phyloP scores from a whole-genome alignment of 2,797 vertebrate species.

The Botia almorhae region DNA sequence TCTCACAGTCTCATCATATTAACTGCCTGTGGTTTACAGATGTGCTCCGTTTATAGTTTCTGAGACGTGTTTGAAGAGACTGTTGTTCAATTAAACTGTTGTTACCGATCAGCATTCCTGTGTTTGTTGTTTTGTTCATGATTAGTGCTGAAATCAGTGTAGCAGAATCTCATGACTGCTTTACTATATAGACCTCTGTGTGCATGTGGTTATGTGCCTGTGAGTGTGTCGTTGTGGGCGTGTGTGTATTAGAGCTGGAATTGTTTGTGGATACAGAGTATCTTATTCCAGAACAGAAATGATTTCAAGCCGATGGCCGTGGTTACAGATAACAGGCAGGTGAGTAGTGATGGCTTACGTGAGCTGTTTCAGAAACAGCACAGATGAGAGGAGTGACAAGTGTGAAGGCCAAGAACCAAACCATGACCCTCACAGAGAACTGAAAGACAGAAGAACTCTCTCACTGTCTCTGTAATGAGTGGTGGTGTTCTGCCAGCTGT shows the following conservation, averaged over 20 bases:
- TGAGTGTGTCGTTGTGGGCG: no score
- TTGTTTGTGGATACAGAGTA: slow-evolving; percentile 43
- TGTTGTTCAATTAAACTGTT: neutral
- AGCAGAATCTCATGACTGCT: neutral
- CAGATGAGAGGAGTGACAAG: slow-evolving; percentile 2
- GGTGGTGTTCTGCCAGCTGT: neutral
- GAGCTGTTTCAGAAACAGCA: slow-evolving; percentile 29
- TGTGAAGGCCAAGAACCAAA: slow-evolving; percentile 46
- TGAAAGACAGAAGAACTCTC: slow-evolving; percentile 15
- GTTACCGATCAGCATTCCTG: neutral
- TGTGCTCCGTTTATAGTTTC: slow-evolving; percentile 9
- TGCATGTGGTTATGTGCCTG: no score
- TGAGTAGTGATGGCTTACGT: slow-evolving; percentile 61
- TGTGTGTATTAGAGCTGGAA: slow-evolving; percentile 38
- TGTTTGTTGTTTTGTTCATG: slow-evolving; percentile 5
- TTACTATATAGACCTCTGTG: slow-evolving; percentile 28
- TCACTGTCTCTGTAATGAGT: neutral
- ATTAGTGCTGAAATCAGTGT: slow-evolving; percentile 8
- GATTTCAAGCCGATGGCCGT: slow-evolving; percentile 57
- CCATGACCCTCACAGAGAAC: slow-evolving; percentile 39
- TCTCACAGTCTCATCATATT: neutral
- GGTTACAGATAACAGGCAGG: slow-evolving; percentile 51
- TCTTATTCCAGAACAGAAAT: slow-evolving; percentile 46
- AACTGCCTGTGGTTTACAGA: slow-evolving; percentile 9
- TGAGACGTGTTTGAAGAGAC: slow-evolving; percentile 15